Evolutionary conservation across 2,888 invertebrate genomes (phyloP), one percentile per base, ranked within the genome.

Genomic region (Tetanocera ferruginea): DNA sequence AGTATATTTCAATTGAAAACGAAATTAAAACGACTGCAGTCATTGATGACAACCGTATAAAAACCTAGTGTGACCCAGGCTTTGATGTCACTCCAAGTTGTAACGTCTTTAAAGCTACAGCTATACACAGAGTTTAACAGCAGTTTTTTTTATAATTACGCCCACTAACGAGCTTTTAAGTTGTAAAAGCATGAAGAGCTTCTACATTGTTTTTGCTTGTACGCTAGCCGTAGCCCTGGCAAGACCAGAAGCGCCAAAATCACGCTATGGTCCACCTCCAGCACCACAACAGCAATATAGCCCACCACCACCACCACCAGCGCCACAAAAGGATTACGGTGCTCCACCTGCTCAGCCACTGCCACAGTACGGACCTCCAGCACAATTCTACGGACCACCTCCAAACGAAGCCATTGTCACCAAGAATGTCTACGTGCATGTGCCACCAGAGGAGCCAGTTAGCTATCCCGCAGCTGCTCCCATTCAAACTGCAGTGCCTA

Each of bases 371-470:
- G 88, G 89, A 1, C 87, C 90, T 67, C 89, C 89, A 3, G 86
- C 89, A 14, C 83, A 85, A 49, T 86, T 88, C 81, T 90, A 90
- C 81, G 90, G 89, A 0, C 89, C 89, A 74, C 89, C 89, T 3
- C 81, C 89, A 73, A 88, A 89, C 4, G 80, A 84, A 4, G 84
- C 88, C 5, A 81, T 89, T 43, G 85, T 90, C 49, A 90, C 90
- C 25, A 90, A 90, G 82, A 90, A 90, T 79, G 89, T 91, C 67
- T 92, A 92, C 84, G 91, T 92, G 5, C 92, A 92, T 86, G 91
- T 92, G 34, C 92, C 92, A 57, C 92, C 92, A 78, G 91, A 91
- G 88, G 91, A 92, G 84, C 91, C 91, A 3, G 89, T 90, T 76
- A 84, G 87, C 57, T 87, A 89, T 80, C 87, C 89, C 6, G 86